These are phyloP conservation scores for Scophthalmus maximus DNA, from an alignment of 2,113 vertebrate genomes.

Conservation along the genomic window DNA sequence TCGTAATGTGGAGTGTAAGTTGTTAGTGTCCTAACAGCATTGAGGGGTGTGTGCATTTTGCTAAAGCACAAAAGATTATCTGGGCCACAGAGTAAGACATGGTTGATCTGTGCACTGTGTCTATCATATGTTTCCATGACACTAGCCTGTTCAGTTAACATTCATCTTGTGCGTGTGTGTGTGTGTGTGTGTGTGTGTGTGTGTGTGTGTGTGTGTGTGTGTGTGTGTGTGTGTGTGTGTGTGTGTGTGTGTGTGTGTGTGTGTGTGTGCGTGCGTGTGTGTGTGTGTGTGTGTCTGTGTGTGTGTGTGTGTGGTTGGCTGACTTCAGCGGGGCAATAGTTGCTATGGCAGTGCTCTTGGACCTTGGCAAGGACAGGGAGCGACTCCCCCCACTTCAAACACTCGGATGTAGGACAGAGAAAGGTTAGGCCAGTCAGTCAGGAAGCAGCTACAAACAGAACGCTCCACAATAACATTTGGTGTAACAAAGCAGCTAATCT, in stretches of 20 bases:
- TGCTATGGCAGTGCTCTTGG: constrained; percentile 74
- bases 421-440: constrained; percentile 56
- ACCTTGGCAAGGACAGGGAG: constrained; percentile 65
- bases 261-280: neutral
- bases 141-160: constrained; percentile 42
- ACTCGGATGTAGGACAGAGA: constrained; percentile 34
- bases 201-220: constrained; percentile 30
- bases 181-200: too few species aligned
- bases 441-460: constrained; percentile 31
- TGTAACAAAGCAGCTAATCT: neutral
- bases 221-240: constrained; percentile 13
- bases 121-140: constrained; percentile 60
- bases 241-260: neutral
- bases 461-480: neutral
- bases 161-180: constrained; percentile 26
- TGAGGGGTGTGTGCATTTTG: neutral
- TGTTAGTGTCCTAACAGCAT: constrained; percentile 17
- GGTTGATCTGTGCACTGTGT: constrained; percentile 35
- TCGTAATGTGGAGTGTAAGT: constrained; percentile 3
- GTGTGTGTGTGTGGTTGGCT: constrained; percentile 29
- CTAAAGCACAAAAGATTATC: constrained; percentile 47
- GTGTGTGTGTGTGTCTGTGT: constrained; percentile 22
- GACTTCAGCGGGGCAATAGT: constrained; percentile 57
- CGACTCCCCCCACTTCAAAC: constrained; percentile 58
- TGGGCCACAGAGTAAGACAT: constrained; percentile 49